A percentile compares a stretch with the other conserved stretches of the same genome.
Conservation (phyloP, 2,888 invertebrate species). For the Lasioglossum lativentre region DNA sequence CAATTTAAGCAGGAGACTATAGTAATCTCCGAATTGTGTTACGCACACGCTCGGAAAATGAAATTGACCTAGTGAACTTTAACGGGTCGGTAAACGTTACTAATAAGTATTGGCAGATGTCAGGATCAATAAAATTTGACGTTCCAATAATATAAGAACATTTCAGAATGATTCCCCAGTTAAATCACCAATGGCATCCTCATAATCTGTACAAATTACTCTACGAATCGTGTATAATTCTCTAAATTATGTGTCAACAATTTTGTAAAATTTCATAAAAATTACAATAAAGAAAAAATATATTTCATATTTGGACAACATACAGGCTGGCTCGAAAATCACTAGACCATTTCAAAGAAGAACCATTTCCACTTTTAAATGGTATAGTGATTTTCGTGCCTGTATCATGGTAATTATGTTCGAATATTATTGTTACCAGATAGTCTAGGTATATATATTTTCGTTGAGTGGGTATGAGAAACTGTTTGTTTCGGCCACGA, state of each 20-base stretch:
- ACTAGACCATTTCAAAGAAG: neutral
- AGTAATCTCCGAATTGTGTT: neutral
- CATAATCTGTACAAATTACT: neutral
- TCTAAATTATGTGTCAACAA: neutral
- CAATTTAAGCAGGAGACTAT: conserved; percentile 13
- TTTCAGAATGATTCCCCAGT: neutral
- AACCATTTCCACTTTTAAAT: no score
- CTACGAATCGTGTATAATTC: neutral
- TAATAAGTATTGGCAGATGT: neutral
- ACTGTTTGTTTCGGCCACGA: neutral
- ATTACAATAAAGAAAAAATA: neutral
- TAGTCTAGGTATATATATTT: neutral
- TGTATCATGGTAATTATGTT: neutral
- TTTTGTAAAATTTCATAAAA: neutral
- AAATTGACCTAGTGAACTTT: neutral
- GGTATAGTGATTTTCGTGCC: neutral
- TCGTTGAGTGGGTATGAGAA: neutral
- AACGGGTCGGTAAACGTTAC: neutral
- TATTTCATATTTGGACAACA: no score
- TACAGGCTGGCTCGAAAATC: neutral
- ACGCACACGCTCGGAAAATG: neutral
- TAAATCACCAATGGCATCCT: neutral
- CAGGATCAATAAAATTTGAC: neutral
- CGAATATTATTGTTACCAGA: neutral
- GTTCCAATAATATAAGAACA: neutral